phyloP scores from a whole-genome alignment of 2,113 vertebrate species.

The Pomatorhinus ruficollis region DNA sequence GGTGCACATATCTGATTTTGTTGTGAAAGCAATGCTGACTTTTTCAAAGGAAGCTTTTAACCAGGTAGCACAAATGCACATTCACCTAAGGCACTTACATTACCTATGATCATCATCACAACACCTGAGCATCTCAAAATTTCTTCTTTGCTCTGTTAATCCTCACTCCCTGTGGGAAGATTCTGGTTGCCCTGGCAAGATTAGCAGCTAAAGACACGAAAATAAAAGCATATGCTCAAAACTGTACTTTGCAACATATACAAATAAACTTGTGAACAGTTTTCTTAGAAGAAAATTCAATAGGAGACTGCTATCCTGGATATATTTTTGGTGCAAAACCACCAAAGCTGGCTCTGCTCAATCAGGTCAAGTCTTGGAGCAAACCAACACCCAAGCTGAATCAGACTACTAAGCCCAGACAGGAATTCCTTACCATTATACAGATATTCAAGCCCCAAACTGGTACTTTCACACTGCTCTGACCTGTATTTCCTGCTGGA shows the following conservation, averaged over 20 bases:
- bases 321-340: neutral
- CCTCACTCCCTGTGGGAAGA: neutral
- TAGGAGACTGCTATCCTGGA: neutral
- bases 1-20: neutral
- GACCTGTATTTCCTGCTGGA: neutral
- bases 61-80: neutral
- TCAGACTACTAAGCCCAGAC: neutral
- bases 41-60: neutral
- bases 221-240: neutral
- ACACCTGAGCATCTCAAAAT: neutral
- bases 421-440: neutral
- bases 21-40: neutral
- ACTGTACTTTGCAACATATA: neutral
- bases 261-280: neutral
- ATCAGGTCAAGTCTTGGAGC: neutral
- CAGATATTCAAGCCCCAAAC: neutral
- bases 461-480: neutral
- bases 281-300: neutral
- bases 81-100: neutral
- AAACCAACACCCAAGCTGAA: neutral
- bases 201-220: neutral
- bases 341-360: neutral
- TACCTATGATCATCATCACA: neutral
- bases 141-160: neutral
- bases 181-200: neutral